phyloP scores from a whole-genome alignment of 2,797 vertebrate genomes.

The Girardinus metallicus region DNA sequence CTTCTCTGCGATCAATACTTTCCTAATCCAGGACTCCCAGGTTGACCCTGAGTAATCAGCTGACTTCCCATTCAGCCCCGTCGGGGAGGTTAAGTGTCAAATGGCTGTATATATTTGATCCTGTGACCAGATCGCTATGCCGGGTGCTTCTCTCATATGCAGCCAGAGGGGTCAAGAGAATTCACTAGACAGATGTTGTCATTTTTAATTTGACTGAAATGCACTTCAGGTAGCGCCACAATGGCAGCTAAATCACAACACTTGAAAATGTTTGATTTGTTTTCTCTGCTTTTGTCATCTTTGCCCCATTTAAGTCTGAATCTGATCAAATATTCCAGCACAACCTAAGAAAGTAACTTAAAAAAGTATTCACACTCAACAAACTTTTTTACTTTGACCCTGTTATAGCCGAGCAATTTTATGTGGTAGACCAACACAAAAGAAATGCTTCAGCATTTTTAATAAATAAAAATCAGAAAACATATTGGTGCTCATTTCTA shows the following conservation, averaged over 20 bases:
- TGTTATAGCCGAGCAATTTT: not conserved
- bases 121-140: conserved; percentile 79
- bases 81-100: conserved; percentile 78
- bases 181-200: conserved; percentile 29
- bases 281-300: conserved; percentile 7
- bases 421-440: not conserved
- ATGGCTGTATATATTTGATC: conserved; percentile 78
- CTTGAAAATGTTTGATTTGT: not conserved
- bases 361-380: not conserved
- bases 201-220: not conserved
- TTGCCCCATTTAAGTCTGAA: conserved; percentile 12
- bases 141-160: conserved; percentile 64
- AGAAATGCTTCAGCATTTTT: not conserved
- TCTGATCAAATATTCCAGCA: not conserved
- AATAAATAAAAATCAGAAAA: not conserved
- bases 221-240: not conserved
- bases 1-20: conserved; percentile 74
- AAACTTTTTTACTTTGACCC: not conserved
- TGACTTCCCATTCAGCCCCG: conserved; percentile 77
- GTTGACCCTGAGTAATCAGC: conserved; percentile 77
- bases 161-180: conserved; percentile 68
- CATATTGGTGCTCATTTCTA: not conserved
- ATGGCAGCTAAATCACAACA: not conserved
- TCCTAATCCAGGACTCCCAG: conserved; percentile 74
- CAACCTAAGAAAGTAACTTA: not conserved